Percentiles rank a stretch among this genome's conserved stretches.
Evolutionary conservation across 2,888 invertebrate genomes (phyloP).

Genomic region (Nemotelus nigrinus): DNA sequence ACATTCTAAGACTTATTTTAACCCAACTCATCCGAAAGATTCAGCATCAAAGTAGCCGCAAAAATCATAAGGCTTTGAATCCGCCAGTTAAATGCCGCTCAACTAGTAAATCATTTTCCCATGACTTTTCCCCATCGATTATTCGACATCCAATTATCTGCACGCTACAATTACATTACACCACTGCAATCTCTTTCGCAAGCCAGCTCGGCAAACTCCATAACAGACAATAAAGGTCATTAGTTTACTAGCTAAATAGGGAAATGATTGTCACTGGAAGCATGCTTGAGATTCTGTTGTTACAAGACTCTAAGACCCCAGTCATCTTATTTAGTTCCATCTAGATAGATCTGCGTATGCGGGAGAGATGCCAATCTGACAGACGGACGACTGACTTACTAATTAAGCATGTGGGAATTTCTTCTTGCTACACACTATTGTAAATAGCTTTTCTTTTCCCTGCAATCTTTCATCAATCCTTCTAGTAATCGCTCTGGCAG

Average conservation of each 20-base stretch:
- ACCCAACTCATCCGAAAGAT: too few species aligned
- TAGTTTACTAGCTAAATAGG: constrained; percentile 16
- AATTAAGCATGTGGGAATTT: neutral
- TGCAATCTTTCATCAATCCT: too few species aligned
- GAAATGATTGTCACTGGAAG: constrained; percentile 28
- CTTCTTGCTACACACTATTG: neutral
- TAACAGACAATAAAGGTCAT: constrained; percentile 16
- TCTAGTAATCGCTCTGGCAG: neutral
- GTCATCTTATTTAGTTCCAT: too few species aligned
- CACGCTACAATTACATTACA: neutral
- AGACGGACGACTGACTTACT: neutral
- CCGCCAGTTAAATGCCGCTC: too few species aligned
- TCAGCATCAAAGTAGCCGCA: too few species aligned
- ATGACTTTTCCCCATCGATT: neutral
- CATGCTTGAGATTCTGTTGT: too few species aligned
- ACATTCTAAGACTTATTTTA: too few species aligned
- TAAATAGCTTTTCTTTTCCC: neutral
- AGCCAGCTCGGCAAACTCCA: neutral
- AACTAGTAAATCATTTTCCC: neutral
- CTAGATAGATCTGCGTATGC: too few species aligned
- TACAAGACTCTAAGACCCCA: too few species aligned
- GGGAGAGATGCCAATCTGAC: too few species aligned
- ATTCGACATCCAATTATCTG: neutral
- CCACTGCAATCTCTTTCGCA: neutral
- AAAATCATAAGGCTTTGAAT: too few species aligned